Evolutionary conservation across 1,140 invertebrate species (phyloP).

Genomic region (Schmidtea mediterranea): DNA sequence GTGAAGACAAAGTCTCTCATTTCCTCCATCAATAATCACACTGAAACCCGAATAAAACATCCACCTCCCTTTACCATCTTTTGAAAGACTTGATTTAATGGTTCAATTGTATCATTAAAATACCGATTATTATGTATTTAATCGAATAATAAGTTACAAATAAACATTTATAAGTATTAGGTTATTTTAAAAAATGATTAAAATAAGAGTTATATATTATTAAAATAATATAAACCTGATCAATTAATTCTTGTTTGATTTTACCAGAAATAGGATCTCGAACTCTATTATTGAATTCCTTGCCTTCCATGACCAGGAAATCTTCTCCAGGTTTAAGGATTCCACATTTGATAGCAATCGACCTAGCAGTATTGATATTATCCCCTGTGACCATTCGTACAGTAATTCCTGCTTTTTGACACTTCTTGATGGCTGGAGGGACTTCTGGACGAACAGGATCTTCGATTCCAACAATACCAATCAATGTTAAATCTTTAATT

Average conservation of each 20-base stretch:
- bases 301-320: conserved; percentile 81
- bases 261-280: conserved; percentile 48
- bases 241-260: neutral
- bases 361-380: conserved; percentile 90
- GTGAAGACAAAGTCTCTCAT: no score
- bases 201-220: no score
- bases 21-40: no score
- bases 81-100: no score
- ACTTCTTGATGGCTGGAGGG: conserved; percentile 71
- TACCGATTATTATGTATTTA: no score
- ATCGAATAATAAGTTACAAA: no score
- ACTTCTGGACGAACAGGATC: conserved; percentile 88
- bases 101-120: no score
- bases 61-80: no score
- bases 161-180: no score
- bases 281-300: conserved; percentile 70
- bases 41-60: no score
- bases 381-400: conserved; percentile 98
- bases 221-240: neutral
- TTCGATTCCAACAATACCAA: conserved; percentile 91
- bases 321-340: conserved; percentile 76
- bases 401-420: conserved; percentile 89
- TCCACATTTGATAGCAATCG: conserved; percentile 86
- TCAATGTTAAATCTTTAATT: conserved; percentile 68
- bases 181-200: no score